Evolutionary conservation across 2,797 vertebrate species (phyloP).

Genomic region (Anniella stebbinsi): DNA sequence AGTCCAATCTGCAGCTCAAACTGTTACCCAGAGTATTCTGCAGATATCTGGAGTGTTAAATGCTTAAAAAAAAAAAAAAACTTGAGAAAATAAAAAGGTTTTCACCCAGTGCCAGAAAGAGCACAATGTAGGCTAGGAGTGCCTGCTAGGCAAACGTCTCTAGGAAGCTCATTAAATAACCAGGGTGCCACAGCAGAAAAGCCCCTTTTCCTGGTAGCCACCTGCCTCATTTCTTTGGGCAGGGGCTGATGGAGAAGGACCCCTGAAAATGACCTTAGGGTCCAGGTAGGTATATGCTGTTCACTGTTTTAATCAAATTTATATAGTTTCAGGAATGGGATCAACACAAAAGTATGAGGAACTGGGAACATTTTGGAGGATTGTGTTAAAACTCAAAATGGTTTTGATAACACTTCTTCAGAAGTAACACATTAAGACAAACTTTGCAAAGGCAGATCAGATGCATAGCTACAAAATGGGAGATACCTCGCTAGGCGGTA

Average conservation of each 20-base stretch:
- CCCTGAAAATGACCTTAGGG: no score
- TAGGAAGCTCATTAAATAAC: no score
- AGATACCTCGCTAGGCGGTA: background rate
- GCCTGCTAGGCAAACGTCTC: no score
- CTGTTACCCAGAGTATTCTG: background rate
- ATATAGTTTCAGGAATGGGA: background rate
- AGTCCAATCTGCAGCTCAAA: background rate
- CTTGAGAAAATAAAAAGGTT: no score
- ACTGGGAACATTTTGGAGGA: background rate
- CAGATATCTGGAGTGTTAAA: background rate
- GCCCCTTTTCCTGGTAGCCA: no score
- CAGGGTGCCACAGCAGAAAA: no score
- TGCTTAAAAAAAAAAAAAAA: no score
- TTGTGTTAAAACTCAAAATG: background rate
- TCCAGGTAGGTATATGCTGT: background rate
- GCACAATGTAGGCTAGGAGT: no score
- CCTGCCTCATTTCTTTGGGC: no score
- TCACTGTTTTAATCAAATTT: background rate
- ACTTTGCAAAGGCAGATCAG: background rate
- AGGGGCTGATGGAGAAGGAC: no score
- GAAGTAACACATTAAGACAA: background rate
- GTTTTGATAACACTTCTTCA: conserved; percentile 11
- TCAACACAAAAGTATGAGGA: background rate
- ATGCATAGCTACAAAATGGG: background rate
- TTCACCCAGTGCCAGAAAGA: no score